Percentiles rank a stretch among this genome's conserved stretches.
These are phyloP conservation scores for Erpornis zantholeuca DNA, from an alignment of 2,113 vertebrate genomes.

Conservation along the genomic window DNA sequence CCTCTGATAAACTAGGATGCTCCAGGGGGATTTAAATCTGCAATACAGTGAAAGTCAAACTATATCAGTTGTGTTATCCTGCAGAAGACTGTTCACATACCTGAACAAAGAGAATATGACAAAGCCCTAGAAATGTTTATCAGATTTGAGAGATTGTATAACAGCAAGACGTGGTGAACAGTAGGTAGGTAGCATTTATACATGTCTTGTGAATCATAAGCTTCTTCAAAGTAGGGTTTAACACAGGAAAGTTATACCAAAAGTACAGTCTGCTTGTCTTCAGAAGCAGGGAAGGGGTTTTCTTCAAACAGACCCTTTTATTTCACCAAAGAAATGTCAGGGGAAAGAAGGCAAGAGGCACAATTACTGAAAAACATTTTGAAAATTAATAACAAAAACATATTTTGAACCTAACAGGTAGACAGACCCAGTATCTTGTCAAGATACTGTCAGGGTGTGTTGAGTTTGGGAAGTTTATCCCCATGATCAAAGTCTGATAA, in stretches of 20 bases:
- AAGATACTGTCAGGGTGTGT: not conserved
- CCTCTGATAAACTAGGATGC: not conserved
- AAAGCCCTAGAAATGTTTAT: constrained; percentile 35
- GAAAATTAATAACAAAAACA: not conserved
- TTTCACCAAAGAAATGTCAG: not conserved
- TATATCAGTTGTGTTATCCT: not conserved
- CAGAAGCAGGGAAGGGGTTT: not conserved
- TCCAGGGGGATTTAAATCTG: not conserved
- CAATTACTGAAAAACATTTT: not conserved
- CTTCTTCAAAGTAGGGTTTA: not conserved
- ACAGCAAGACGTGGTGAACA: constrained; percentile 8
- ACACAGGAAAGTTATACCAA: not conserved
- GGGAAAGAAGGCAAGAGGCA: not conserved
- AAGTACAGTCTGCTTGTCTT: not conserved
- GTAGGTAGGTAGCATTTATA: constrained; percentile 17
- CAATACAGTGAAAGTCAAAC: constrained; percentile 9
- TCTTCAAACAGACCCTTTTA: not conserved
- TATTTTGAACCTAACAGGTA: not conserved
- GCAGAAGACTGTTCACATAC: not conserved
- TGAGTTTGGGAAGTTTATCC: not conserved
- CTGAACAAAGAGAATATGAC: constrained; percentile 45
- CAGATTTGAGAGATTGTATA: constrained; percentile 19
- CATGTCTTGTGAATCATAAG: constrained; percentile 4
- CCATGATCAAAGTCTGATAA: rapidly evolving
- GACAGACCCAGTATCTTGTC: not conserved